Evolutionary conservation across 1,140 invertebrate species (phyloP), one percentile per base, ranked within the genome.

Genomic region (Sitobion miscanthi): DNA sequence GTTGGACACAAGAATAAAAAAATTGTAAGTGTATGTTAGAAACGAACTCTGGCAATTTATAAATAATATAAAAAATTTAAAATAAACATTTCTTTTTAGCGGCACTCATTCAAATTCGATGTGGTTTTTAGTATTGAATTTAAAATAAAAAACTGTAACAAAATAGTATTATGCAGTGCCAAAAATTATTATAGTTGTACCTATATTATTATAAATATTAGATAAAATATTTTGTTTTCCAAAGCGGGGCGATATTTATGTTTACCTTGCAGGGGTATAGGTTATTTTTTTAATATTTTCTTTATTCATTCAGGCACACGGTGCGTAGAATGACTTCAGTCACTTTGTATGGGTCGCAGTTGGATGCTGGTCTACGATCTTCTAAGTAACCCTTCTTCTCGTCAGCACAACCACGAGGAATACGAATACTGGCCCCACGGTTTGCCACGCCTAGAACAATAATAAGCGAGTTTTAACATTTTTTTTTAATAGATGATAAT

Each of bases 341-440:
- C 1, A 98, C 97, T 3, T 96, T 95, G 95, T 99, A 99, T 0
- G 98, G 98, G 95, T 99, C 98, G 95, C 98, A 98, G 95, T 99
- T 99, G 94, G 98, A 98, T 7, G 98, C 97, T 25, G 99, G 99
- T 95, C 99, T 96, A 94, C 99, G 96, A 95, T 99, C 99, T 95
- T 99, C 99, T 93, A 99, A 95, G 95, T 99, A 99, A 6, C 98
- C 99, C 95, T 97, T 97, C 94, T 98, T 97, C 3, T 98, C 97
- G 94, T 98, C 98, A 8, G 98, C 98, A 30, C 98, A 97, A 4
- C 96, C 96, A 17, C 98, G 96, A 25, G 98, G 98, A 95, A 98
- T 98, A 90, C 98, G 96, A 94, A 98, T 97, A 95, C 97, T 98
- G 95, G 96, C 97, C n/a, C 96, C 97, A 93, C 98, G 96, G 94